Evolutionary conservation across 1,140 invertebrate genomes (phyloP), one percentile per base, ranked within the genome.

Genomic region (Coboldia fuscipes): DNA sequence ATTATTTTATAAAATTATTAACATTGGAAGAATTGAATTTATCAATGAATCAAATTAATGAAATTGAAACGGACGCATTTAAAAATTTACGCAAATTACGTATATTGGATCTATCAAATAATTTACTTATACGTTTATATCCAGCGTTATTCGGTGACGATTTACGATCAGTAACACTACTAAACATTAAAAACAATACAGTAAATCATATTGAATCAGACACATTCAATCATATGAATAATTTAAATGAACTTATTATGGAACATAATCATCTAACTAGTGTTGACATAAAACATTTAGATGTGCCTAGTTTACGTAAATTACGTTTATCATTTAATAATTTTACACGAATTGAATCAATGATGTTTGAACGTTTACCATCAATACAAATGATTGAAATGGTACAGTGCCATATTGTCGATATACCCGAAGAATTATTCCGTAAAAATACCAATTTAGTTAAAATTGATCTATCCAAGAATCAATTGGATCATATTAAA

Each of bases 271-370:
- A 66, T 17, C 52, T 92, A 19, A 69, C 63, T 30, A 63, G 70
- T 0, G 50, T 56, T 7, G 73, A 77, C 29, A 56, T 83, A 15
- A 51, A 65, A 13, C 65, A 67, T 37, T 55, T 85, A 12, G 70
- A 76, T 41, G 68, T 84, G 27, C 68, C 72, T 3, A 74, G 72
- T 18, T 58, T 85, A 37, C 65, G 73, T 35, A 66, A 68, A 0
- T 57, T 90, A 15, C 65, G 69, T 38, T 50, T 81, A 5, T 76
- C 76, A 3, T 59, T 67, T 31, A 88, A 86, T 48, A 80, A 85
- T 51, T 76, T 84, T 44, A 73, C 66, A 16, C 59, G 70, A 28
- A 56, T 81, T 24, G 66, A 69, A 28, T 64, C 68, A 13, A 62
- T 62, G 38, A 68, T 74, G 14, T 66, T 86, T 32, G 67, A 72